Evolutionary conservation across 2,113 vertebrate species (phyloP).

Genomic region (Trichomycterus rosablanca): DNA sequence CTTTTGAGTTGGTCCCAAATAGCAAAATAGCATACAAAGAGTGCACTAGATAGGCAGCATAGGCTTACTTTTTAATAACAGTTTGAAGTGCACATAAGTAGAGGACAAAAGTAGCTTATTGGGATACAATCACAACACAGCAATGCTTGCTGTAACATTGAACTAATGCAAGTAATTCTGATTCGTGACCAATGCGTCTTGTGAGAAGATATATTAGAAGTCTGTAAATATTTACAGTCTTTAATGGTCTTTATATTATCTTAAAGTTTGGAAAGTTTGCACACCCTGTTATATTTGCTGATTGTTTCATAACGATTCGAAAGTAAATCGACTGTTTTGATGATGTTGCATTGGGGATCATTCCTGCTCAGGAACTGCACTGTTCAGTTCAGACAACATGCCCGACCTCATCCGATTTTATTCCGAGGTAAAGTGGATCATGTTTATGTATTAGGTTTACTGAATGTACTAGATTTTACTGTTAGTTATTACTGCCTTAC

Average conservation of each 20-base stretch:
- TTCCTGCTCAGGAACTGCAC: constrained; percentile 18
- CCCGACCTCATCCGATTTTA: background rate
- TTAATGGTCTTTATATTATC: too few species aligned
- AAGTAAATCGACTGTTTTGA: background rate
- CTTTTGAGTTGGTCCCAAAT: too few species aligned
- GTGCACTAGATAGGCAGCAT: background rate
- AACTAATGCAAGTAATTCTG: too few species aligned
- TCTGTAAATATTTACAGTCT: too few species aligned
- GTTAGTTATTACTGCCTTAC: too few species aligned
- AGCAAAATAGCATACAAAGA: background rate
- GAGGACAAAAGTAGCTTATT: background rate
- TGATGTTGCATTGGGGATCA: constrained; percentile 17
- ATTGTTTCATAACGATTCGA: too few species aligned
- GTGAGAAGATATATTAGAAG: background rate
- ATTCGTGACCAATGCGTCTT: background rate
- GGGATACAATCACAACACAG: background rate
- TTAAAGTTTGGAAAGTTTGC: too few species aligned
- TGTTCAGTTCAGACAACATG: constrained; percentile 9
- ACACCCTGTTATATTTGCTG: background rate
- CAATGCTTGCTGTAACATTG: too few species aligned
- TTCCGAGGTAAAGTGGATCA: background rate
- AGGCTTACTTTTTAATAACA: background rate
- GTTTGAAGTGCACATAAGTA: background rate
- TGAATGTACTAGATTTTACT: too few species aligned
- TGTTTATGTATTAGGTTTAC: too few species aligned